Percentiles rank a stretch among this genome's conserved stretches.
Evolutionary conservation across 1,140 invertebrate species (phyloP).

Genomic region (Panagrolaimus sp.): DNA sequence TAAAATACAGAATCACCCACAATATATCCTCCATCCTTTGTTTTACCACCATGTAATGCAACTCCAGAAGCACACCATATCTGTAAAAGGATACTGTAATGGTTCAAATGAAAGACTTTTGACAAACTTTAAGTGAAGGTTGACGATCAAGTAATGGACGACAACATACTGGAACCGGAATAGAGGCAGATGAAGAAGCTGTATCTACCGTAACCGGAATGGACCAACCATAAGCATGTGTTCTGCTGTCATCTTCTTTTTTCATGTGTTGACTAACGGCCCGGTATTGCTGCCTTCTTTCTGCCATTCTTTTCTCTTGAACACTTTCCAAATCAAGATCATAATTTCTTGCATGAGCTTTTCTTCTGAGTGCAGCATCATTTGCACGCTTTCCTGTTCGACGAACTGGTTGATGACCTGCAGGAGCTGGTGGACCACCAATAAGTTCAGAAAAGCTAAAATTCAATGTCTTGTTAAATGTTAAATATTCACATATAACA

Average conservation of each 20-base stretch:
- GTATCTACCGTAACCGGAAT: conserved; percentile 70
- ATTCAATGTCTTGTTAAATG: conserved; percentile 22
- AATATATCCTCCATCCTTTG: conserved; percentile 80
- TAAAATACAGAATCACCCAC: conserved; percentile 63
- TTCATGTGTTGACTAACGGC: conserved; percentile 84
- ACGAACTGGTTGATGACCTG: conserved; percentile 61
- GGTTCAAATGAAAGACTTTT: conserved; percentile 5
- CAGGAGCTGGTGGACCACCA: conserved; percentile 62
- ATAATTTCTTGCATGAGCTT: conserved; percentile 62
- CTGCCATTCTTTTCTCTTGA: conserved; percentile 68
- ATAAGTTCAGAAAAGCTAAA: conserved; percentile 90
- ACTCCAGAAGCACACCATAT: conserved; percentile 92
- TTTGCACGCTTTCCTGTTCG: conserved; percentile 60
- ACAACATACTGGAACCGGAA: conserved; percentile 91
- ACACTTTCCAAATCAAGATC: conserved; percentile 60
- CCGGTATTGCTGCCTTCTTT: conserved; percentile 77
- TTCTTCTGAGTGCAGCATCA: conserved; percentile 68
- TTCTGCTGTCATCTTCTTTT: conserved; percentile 69
- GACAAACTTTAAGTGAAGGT: conserved; percentile 77
- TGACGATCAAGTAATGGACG: conserved; percentile 87
- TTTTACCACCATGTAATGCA: conserved; percentile 80
- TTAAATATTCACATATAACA: conserved; percentile 58
- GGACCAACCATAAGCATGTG: conserved; percentile 91
- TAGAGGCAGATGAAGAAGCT: conserved; percentile 57
- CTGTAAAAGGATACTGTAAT: conserved; percentile 60